Base-by-base conservation (phyloP, 2,888 invertebrate genomes). In the Polia nebulosa region DNA sequence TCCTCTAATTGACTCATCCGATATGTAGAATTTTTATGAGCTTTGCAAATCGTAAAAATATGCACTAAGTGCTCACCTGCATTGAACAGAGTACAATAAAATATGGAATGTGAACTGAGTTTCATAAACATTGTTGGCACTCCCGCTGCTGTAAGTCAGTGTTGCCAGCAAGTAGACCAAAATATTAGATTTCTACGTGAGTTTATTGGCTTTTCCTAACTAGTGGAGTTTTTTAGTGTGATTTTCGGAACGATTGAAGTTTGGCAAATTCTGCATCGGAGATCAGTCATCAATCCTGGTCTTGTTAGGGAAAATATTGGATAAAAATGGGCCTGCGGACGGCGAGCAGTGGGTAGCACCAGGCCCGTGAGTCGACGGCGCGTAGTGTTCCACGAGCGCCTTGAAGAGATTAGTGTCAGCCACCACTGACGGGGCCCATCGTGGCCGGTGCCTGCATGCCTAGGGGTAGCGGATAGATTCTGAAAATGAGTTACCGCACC, bases 81-180 rank as follows among this genome's bases (percentile, higher is more conserved):
- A 32, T 29, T 20, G 55, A 51, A 58, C 44, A 56, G 39, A 52
- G 41, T 34, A 5, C 71, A 39, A 63, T 74, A 34, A 64, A 75
- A 44, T 34, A 13, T n/a, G 60, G 60, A 76, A 66, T 62, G 55
- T 20, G n/a, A 59, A 34, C 7, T 2, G 22, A 55, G 49, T 72
- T 71, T 72, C 22, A 53, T 76, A 76, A 65, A 72, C 45, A 71
- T 60, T 52, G 44, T 52, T 60, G 45, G 36, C 55, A n/a, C 70
- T 74, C 27, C n/a, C 29, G 11, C 20, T 13, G 45, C 15, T 56
- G 34, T 58, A 32, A 13, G 32, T 8, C 11, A 34, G 27, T 63
- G 41, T 56, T 57, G 64, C 20, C 25, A 64, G 49, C 45, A 11
- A 6, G 9, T 47, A 3, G 22, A 20, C 20, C 1, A 41, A 75